Conservation (phyloP, 37 sponge, comb jelly and placozoan species). For the Eunapius fragilis region DNA sequence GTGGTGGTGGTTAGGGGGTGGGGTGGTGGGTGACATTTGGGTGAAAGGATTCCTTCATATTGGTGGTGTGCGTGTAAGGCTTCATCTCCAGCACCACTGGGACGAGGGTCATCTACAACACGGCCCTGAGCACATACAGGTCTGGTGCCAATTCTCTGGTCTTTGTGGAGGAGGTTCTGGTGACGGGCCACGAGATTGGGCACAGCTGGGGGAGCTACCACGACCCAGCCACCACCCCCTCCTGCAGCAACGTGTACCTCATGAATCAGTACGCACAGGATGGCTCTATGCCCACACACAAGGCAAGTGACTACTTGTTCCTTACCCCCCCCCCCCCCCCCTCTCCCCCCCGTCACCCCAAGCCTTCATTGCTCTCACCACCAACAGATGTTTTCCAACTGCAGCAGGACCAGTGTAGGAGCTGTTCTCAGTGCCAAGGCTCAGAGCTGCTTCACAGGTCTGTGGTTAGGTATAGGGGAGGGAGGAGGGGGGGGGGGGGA, state of each 20-base stretch:
- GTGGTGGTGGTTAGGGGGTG: no score
- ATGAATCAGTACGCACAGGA: conserved; percentile 64
- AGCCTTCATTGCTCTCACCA: no score
- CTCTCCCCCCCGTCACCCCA: not conserved
- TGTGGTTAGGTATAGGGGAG: no score
- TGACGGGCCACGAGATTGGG: conserved; percentile 56
- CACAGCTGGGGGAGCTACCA: conserved; percentile 86
- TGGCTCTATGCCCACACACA: conserved; percentile 28
- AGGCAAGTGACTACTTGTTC: no score
- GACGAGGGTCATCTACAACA: conserved; percentile 53
- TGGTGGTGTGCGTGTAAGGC: not conserved
- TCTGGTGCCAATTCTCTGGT: conserved; percentile 1
- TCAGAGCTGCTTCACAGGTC: no score
- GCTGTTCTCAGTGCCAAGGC: no score
- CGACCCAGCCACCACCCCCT: conserved; percentile 47
- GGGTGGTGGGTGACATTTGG: not conserved
- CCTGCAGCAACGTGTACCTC: conserved; percentile 16
- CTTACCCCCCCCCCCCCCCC: not conserved
- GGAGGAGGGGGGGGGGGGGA: no score
- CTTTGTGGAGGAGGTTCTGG: conserved; percentile 16
- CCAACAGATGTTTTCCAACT: no score
- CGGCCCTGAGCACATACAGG: conserved; percentile 37
- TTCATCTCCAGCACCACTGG: not conserved
- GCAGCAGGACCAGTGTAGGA: no score
- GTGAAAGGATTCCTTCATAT: not conserved